Evolutionary conservation across 37 sponge, comb jelly and placozoan species (phyloP).

Genomic region (Petrosia ficiformis): DNA sequence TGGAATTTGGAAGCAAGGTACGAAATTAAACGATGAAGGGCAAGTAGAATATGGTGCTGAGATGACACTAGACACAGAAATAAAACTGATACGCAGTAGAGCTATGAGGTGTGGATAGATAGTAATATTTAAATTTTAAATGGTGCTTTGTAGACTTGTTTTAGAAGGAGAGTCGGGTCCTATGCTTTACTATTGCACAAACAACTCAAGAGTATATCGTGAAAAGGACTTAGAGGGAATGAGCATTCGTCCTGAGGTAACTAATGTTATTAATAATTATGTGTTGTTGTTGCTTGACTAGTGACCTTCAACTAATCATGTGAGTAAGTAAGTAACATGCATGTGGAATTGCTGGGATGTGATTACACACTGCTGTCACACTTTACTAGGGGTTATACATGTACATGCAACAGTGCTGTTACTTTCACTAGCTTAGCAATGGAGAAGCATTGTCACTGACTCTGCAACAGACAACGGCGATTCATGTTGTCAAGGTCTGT

Average conservation of each 20-base stretch:
- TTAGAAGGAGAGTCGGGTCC: constrained; percentile 24
- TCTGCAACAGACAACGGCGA: too few species aligned
- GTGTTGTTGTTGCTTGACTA: too few species aligned
- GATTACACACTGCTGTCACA: too few species aligned
- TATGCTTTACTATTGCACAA: constrained; percentile 46
- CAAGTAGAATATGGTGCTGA: constrained; percentile 5
- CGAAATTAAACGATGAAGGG: constrained; percentile 23
- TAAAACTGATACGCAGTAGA: constrained; percentile 55
- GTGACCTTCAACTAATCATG: too few species aligned
- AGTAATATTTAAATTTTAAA: neutral
- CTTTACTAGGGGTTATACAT: too few species aligned
- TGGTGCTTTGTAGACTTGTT: constrained; percentile 24
- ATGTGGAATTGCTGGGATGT: too few species aligned
- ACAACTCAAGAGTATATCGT: constrained; percentile 74
- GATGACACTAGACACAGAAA: constrained; percentile 23
- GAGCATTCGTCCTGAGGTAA: neutral
- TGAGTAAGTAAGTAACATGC: too few species aligned
- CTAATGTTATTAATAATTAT: neutral
- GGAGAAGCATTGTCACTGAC: too few species aligned
- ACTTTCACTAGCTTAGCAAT: too few species aligned
- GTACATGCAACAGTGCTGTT: too few species aligned
- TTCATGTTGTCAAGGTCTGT: too few species aligned
- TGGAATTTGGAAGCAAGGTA: constrained; percentile 7
- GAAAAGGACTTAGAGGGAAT: constrained; percentile 58
- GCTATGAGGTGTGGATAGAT: constrained; percentile 37